A percentile compares a stretch with the other conserved stretches of the same genome.
These are phyloP conservation scores for Camarhynchus parvulus DNA, from an alignment of 2,113 vertebrate species.

Conservation along the genomic window DNA sequence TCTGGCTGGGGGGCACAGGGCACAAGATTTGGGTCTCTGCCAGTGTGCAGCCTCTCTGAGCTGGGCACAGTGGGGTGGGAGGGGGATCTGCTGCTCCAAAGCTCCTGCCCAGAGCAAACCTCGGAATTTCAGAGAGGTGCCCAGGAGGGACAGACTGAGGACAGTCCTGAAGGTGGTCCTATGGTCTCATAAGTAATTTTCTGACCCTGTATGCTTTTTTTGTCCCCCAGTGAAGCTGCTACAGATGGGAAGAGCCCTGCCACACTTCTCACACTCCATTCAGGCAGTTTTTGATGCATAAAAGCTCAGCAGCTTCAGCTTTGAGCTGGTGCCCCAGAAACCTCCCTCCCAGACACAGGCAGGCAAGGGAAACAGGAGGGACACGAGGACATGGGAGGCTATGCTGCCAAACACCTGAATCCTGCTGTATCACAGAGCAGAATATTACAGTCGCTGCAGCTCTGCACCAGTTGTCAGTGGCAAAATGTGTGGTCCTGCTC, in stretches of 20 bases:
- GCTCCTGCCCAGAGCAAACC: background rate
- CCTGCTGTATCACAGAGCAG: background rate
- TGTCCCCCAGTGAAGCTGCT: background rate
- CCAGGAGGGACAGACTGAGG: background rate
- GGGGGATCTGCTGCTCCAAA: background rate
- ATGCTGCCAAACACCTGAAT: background rate
- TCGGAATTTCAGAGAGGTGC: background rate
- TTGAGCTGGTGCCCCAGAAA: background rate
- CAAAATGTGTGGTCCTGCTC: background rate
- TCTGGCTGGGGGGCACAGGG: background rate
- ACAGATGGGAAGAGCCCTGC: background rate
- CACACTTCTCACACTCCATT: accelerated
- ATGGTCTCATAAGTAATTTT: background rate
- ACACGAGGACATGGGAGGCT: background rate
- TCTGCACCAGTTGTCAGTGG: background rate
- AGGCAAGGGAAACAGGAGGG: background rate
- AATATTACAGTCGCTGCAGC: background rate
- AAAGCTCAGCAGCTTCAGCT: background rate
- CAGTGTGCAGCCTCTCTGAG: background rate
- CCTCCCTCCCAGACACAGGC: background rate
- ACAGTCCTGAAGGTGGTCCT: background rate
- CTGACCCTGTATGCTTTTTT: background rate
- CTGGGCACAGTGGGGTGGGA: accelerated
- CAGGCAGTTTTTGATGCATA: background rate
- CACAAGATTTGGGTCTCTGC: background rate